Evolutionary conservation across 2,797 vertebrate species (phyloP), one percentile per base, ranked within the genome.

Genomic region (Pterois miles): DNA sequence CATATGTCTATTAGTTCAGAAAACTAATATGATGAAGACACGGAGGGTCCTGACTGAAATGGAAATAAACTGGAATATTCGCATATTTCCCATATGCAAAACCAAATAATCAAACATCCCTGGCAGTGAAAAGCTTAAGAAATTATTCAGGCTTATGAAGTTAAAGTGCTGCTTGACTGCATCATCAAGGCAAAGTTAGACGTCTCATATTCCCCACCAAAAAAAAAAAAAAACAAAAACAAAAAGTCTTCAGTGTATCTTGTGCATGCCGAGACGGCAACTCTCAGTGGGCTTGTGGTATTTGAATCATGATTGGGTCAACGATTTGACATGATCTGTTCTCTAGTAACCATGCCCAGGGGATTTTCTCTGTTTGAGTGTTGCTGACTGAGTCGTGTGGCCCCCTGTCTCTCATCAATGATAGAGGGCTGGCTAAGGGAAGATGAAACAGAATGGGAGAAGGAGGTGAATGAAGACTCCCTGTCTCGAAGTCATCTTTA

Each of bases 401-500:
- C 86, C 85, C 84, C 81, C 38, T 84, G 86, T 74, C 85, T 86
- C 88, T 93, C 91, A 93, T 94, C 93, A 93, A 85, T 91, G 91
- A 92, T 81, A 65, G 85, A 93, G 83, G 83, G 68, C 73, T 67
- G 75, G 88, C 83, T 88, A 76, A 85, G 85, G 85, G 82, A 80
- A 83, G 91, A 93, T 93, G 88, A 92, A 93, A 94, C 77, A 86
- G 90, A 93, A 90, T 91, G 66, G 82, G 83, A 93, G 82, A 88
- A 81, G 71, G 84, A 80, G 82, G 86, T 82, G 88, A 94, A 91
- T 87, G 90, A 89, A 90, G 81, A 74, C 81, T 86, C 66, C 58
- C 78, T 79, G 53, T 81, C 89, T 90, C 60, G 5, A 74, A 90
- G 89, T 92, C 86, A 74, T 92, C 90, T 89, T 87, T 84, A 84